Base-by-base conservation (phyloP, 1,140 invertebrate genomes). In the Scaptomyza pallida region DNA sequence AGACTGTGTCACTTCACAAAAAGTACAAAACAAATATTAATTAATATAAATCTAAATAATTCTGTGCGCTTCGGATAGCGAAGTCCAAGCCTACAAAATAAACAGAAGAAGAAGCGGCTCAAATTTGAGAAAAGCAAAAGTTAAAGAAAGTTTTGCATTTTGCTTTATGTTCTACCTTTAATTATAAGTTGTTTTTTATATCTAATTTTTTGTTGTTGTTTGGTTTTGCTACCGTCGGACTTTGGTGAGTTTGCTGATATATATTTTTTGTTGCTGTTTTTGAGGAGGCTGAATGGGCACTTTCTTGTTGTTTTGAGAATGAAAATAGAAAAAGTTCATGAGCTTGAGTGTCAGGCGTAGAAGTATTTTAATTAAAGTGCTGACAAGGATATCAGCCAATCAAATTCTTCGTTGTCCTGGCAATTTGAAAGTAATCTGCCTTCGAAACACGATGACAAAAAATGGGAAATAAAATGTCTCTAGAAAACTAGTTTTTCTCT, bases 291-390 rank as follows among this genome's bases (percentile, higher is more conserved):
- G 68, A 75, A 48, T 43, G 35, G 68, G 43, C 72, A 65, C 37
- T 61, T 59, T 70, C 10, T 48, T 33, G 43, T 26, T 50, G 44
- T 76, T 64, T 35, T 65, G n/a, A 56, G 65, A 71, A 61, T 67
- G 52, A 52, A 83, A 83, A 83, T 83, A 80, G 81, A 37, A 83
- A 83, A 83, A 83, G 80, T 83, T 83, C 62, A 9, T 30, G 26
- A 30, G 65, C 10, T 44, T 30, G 40, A 45, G 65, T 45, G 54
- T 79, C 52, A 41, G 62, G 67, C 48, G 61, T 56, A 72, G 56
- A 75, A 72, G 75, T 65, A 82, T 82, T 83, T 83, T 83, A 83
- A 83, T 85, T 85, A 85, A 83, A 79, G 72, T 62, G 80, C 51
- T 40, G 69, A 50, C 59, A 65, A 30, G 61, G 59, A 60, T 44